Conservation (phyloP, 2,888 invertebrate species). For the Mythimna pallens region DNA sequence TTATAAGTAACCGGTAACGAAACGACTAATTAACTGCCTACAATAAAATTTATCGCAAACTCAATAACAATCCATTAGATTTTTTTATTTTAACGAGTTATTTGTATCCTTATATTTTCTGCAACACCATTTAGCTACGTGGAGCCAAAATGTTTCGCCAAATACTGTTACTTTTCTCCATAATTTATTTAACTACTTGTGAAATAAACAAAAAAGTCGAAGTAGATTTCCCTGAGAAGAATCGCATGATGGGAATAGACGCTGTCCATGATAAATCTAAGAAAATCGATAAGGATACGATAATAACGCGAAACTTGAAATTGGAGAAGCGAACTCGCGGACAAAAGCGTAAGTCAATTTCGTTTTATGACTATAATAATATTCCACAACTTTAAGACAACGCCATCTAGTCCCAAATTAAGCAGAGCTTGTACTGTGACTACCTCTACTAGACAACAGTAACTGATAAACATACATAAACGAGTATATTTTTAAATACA, state of each 20-base stretch:
- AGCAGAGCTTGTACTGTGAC: too few relatives aligned
- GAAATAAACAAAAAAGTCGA: constrained; percentile 43
- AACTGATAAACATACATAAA: too few relatives aligned
- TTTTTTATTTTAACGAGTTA: constrained; percentile 13
- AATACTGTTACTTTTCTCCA: constrained; percentile 37
- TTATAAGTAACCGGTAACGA: background rate
- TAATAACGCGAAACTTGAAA: constrained; percentile 80
- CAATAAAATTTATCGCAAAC: constrained; percentile 8
- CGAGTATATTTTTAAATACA: too few relatives aligned
- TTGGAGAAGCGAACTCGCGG: constrained; percentile 71
- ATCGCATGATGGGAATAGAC: constrained; percentile 78
- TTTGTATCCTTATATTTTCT: background rate
- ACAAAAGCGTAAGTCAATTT: constrained; percentile 67
- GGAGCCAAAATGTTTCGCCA: constrained; percentile 45
- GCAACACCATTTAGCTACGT: constrained; percentile 3
- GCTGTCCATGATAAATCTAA: constrained; percentile 70
- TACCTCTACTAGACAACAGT: too few relatives aligned
- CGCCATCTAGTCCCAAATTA: too few relatives aligned
- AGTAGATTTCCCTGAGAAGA: constrained; percentile 59
- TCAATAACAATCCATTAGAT: constrained; percentile 47
- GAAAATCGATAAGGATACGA: constrained; percentile 82
- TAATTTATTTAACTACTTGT: constrained; percentile 43
- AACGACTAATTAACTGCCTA: background rate
- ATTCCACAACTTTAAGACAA: too few relatives aligned
- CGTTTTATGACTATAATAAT: background rate